A percentile compares a stretch with the other conserved stretches of the same genome.
phyloP scores from a whole-genome alignment of 2,113 vertebrate species.

The Passerina amoena region DNA sequence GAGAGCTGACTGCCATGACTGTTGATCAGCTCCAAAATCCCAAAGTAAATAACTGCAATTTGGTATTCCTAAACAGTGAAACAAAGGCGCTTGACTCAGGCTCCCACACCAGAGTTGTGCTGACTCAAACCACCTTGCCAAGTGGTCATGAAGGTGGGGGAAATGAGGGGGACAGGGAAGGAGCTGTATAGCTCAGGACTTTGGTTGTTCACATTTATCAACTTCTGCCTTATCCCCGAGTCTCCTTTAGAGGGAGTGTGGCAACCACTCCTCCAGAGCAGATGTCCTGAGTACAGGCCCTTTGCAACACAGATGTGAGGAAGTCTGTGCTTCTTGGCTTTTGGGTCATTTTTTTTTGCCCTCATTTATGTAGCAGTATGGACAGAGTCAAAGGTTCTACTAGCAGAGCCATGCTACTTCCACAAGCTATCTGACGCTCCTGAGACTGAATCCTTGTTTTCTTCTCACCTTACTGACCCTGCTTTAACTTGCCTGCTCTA shows the following conservation, averaged over 20 bases:
- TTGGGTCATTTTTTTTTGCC: neutral
- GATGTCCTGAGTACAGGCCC: neutral
- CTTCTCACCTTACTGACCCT: neutral
- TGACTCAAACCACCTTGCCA: neutral
- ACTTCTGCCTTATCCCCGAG: neutral
- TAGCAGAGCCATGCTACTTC: neutral
- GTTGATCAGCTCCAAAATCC: neutral
- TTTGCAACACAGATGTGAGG: neutral
- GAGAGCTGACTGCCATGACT: neutral
- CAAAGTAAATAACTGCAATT: neutral
- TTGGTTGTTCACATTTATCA: neutral
- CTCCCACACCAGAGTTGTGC: neutral
- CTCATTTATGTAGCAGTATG: neutral
- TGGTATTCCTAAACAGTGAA: neutral
- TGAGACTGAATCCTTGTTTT: neutral
- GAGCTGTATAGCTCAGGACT: neutral
- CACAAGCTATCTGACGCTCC: neutral
- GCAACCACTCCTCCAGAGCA: neutral
- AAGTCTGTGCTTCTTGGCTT: neutral
- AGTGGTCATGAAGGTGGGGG: neutral
- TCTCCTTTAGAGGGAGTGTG: neutral
- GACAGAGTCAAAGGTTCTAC: neutral
- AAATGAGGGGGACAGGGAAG: neutral
- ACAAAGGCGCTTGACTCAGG: neutral
- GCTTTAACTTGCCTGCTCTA: slow-evolving; percentile 19